Percentiles rank a stretch among this genome's conserved stretches.
Evolutionary conservation across 2,888 invertebrate species (phyloP).

Genomic region (Diabrotica balteata): DNA sequence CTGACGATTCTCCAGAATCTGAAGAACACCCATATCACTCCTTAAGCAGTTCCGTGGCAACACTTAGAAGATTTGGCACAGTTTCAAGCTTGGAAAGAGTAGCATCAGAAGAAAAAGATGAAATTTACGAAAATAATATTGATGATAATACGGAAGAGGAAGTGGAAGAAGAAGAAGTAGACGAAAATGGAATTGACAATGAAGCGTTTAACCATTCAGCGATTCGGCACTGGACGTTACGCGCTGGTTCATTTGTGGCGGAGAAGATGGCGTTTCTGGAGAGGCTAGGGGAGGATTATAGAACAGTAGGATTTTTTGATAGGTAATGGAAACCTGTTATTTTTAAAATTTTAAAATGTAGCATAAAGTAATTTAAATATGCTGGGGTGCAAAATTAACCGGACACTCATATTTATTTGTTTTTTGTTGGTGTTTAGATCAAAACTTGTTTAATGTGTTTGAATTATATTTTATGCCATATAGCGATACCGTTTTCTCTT

Average conservation of each 20-base stretch:
- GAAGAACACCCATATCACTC: conserved; percentile 79
- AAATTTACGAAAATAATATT: conserved; percentile 60
- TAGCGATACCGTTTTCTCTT: too few species aligned
- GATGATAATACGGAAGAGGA: conserved; percentile 45
- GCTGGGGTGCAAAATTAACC: too few species aligned
- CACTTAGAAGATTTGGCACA: conserved; percentile 69
- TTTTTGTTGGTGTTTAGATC: too few species aligned
- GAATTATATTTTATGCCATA: too few species aligned
- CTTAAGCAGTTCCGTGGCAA: conserved; percentile 66
- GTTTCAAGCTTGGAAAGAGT: conserved; percentile 76
- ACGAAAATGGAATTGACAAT: conserved; percentile 54
- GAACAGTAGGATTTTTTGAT: conserved; percentile 58
- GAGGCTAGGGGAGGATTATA: conserved; percentile 65
- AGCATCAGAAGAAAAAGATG: conserved; percentile 66
- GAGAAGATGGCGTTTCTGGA: conserved; percentile 81
- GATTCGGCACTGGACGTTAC: conserved; percentile 75
- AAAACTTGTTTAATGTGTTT: too few species aligned
- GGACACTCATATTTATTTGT: too few species aligned
- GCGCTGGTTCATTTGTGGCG: conserved; percentile 81
- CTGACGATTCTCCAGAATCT: conserved; percentile 73
- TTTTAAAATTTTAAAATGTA: too few species aligned
- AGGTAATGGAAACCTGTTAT: conserved; percentile 48
- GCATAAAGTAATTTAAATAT: too few species aligned
- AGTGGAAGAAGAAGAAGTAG: conserved; percentile 42
- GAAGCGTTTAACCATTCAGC: conserved; percentile 56